A percentile compares a stretch with the other conserved stretches of the same genome.
Conservation (phyloP, 2,113 vertebrate species). For the Neolamprologus sp. region DNA sequence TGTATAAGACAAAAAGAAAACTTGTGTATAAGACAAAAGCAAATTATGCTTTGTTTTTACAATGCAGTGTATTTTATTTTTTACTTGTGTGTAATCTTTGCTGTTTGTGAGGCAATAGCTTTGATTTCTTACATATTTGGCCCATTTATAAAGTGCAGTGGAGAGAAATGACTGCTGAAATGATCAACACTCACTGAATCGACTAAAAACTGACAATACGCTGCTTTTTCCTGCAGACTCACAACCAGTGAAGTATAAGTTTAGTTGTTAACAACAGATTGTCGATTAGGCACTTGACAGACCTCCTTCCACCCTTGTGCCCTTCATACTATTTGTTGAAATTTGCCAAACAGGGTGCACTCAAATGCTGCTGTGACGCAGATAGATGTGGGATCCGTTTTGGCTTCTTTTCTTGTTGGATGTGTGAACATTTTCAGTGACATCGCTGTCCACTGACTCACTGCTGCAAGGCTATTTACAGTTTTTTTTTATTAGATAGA, state of each 20-base stretch:
- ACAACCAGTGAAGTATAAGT: background rate
- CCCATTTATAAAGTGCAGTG: background rate
- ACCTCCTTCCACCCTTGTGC: background rate
- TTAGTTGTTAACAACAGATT: background rate
- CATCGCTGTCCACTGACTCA: background rate
- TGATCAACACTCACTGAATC: background rate
- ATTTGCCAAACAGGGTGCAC: background rate
- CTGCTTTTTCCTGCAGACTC: background rate
- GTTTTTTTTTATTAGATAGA: fast-evolving
- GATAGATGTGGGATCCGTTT: background rate
- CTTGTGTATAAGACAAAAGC: background rate
- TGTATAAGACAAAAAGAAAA: background rate
- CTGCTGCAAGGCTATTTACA: background rate
- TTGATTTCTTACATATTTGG: background rate
- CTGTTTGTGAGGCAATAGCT: background rate
- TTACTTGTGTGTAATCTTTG: background rate
- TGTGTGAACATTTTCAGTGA: background rate
- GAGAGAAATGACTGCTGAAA: background rate
- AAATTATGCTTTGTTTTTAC: background rate
- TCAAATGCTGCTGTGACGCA: background rate
- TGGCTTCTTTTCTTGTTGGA: background rate
- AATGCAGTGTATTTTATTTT: background rate
- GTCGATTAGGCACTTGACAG: background rate
- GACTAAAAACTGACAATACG: background rate
- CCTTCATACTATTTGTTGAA: background rate